phyloP scores from a whole-genome alignment of 2,797 vertebrate species.

The Sebastes hopkinsi region DNA sequence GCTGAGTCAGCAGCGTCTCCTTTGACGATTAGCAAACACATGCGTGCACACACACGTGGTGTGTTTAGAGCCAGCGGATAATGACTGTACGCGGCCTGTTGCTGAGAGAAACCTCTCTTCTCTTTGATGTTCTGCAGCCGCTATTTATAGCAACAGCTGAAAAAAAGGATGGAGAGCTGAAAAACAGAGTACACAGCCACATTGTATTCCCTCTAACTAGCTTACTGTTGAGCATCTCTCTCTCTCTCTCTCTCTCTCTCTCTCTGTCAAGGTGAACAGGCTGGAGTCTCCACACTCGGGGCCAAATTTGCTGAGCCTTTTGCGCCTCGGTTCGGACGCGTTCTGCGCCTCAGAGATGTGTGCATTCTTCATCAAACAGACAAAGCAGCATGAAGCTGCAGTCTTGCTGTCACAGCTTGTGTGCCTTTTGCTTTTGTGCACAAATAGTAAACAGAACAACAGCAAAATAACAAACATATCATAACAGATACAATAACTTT shows the following conservation, averaged over 20 bases:
- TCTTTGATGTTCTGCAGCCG: slow-evolving; percentile 66
- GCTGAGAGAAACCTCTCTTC: slow-evolving; percentile 55
- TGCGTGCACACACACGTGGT: slow-evolving; percentile 9
- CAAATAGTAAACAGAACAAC: slow-evolving; percentile 11
- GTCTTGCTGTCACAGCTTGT: slow-evolving; percentile 3
- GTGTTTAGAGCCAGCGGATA: slow-evolving; percentile 52
- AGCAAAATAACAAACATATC: not conserved
- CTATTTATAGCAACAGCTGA: slow-evolving; percentile 66
- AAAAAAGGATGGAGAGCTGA: slow-evolving; percentile 31
- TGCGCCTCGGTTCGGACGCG: slow-evolving; percentile 8
- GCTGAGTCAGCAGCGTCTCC: slow-evolving; percentile 63
- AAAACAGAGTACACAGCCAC: slow-evolving; percentile 47
- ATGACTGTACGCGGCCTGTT: slow-evolving; percentile 59
- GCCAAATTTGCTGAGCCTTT: slow-evolving; percentile 17
- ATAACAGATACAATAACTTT: not conserved
- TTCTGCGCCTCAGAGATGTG: not conserved
- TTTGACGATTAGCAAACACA: slow-evolving; percentile 34
- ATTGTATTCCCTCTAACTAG: slow-evolving; percentile 52
- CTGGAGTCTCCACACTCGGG: slow-evolving; percentile 11
- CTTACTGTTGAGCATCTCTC: slow-evolving; percentile 30
- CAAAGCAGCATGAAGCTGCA: not conserved
- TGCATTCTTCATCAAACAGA: slow-evolving; percentile 38
- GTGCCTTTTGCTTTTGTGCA: not conserved
- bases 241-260: slow-evolving; percentile 4
- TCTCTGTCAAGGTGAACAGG: slow-evolving; percentile 44